Evolutionary conservation across 2,797 vertebrate genomes (phyloP).

Genomic region (Coccyzus lansbergi): DNA sequence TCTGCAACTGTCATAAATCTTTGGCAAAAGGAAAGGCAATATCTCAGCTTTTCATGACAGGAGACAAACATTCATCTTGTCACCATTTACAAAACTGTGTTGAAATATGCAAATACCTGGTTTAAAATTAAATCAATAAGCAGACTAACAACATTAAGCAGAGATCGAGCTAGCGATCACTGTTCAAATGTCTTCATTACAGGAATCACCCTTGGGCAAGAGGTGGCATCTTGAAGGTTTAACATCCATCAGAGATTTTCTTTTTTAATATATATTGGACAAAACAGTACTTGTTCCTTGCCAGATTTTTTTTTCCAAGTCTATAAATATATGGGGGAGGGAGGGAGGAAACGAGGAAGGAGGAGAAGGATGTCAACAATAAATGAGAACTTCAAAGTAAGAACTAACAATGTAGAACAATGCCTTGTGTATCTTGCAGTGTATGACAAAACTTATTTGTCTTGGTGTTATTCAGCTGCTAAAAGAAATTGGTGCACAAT

Average conservation of each 20-base stretch:
- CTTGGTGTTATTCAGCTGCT: constrained; percentile 47
- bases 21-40: background rate
- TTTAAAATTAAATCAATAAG: background rate
- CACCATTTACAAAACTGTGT: background rate
- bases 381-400: constrained; percentile 61
- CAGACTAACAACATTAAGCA: background rate
- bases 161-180: constrained; percentile 1
- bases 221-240: background rate
- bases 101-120: background rate
- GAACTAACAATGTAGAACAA: constrained; percentile 52
- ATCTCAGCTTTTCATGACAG: background rate
- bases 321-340: constrained; percentile 27
- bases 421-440: constrained; percentile 38
- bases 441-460: constrained; percentile 41
- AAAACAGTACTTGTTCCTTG: constrained; percentile 32
- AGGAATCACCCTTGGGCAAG: constrained; percentile 53
- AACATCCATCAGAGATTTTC: background rate
- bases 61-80: background rate
- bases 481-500: constrained; percentile 33
- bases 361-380: constrained; percentile 69
- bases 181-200: background rate
- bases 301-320: constrained; percentile 37
- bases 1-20: background rate
- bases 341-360: constrained; percentile 7
- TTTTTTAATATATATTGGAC: background rate